A percentile compares a stretch with the other conserved stretches of the same genome.
Conservation (phyloP, 2,797 vertebrate species). For the Parambassis ranga region DNA sequence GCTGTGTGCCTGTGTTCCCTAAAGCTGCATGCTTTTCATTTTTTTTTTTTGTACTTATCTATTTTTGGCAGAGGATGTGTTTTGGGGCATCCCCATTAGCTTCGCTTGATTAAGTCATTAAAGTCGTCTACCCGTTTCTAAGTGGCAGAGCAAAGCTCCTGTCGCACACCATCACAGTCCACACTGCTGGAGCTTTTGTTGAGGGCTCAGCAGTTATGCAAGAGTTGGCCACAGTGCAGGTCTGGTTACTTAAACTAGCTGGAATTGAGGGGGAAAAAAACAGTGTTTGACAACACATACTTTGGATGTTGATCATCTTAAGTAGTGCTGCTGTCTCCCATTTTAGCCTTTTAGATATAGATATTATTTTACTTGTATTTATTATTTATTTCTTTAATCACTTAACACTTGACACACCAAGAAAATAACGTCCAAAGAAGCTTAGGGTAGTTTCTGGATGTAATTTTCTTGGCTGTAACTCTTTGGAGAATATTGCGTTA, state of each 20-base stretch:
- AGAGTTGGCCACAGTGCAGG: constrained; percentile 36
- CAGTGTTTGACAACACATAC: neutral
- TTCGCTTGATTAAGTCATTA: constrained; percentile 64
- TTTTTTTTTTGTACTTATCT: constrained; percentile 22
- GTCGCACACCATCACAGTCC: constrained; percentile 57
- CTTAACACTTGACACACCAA: too few species aligned
- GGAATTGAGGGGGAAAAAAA: constrained; percentile 14
- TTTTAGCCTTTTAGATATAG: neutral
- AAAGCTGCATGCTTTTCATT: constrained; percentile 16
- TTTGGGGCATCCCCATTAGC: constrained; percentile 51
- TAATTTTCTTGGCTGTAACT: constrained; percentile 3
- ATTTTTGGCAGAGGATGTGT: constrained; percentile 51
- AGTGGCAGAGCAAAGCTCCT: constrained; percentile 61
- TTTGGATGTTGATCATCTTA: neutral
- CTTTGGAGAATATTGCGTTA: constrained; percentile 6
- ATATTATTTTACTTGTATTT: neutral
- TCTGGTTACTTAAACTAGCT: constrained; percentile 38
- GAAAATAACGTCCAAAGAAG: too few species aligned
- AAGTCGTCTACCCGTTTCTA: constrained; percentile 46
- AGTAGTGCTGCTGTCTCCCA: neutral
- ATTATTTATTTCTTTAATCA: neutral
- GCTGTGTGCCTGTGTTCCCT: neutral
- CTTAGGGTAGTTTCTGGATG: too few species aligned
- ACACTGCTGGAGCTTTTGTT: constrained; percentile 49
- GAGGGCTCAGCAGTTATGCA: constrained; percentile 35